Conservation (phyloP, 2,113 vertebrate species). For the Herpailurus yagouaroundi region DNA sequence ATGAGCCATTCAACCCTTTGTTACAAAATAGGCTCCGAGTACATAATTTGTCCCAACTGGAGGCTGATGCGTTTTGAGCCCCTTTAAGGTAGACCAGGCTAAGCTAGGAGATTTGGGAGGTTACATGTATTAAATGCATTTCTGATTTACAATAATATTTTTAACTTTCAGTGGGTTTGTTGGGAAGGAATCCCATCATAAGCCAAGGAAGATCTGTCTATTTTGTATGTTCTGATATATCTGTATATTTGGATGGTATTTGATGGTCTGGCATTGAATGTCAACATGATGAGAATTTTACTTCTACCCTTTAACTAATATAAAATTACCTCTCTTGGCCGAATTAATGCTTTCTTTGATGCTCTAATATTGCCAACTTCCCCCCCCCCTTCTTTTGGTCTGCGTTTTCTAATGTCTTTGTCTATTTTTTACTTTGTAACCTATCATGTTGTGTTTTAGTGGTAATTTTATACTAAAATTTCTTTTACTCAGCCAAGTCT, state of each 20-base stretch:
- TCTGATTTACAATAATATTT: background rate
- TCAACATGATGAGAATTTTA: constrained; percentile 29
- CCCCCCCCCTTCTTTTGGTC: background rate
- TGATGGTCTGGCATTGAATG: background rate
- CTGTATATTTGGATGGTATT: constrained; percentile 11
- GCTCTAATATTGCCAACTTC: background rate
- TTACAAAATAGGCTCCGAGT: background rate
- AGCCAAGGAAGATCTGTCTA: background rate
- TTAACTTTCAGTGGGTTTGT: background rate
- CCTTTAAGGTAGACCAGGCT: too few species aligned
- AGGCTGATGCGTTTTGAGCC: too few species aligned
- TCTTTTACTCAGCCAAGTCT: constrained; percentile 25
- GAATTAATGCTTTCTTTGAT: constrained; percentile 13
- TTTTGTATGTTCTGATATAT: background rate
- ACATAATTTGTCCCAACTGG: background rate
- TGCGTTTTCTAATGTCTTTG: constrained; percentile 33
- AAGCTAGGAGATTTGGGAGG: too few species aligned
- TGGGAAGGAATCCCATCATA: background rate
- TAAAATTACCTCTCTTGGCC: background rate
- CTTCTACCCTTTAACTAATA: constrained; percentile 5
- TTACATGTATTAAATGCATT: too few species aligned
- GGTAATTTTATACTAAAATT: constrained; percentile 38
- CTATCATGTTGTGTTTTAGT: background rate
- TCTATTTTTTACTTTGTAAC: constrained; percentile 34
- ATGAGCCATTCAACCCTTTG: background rate